A percentile compares a stretch with the other conserved stretches of the same genome.
Evolutionary conservation across 2,113 vertebrate genomes (phyloP).

Genomic region (Colinus virginianus): DNA sequence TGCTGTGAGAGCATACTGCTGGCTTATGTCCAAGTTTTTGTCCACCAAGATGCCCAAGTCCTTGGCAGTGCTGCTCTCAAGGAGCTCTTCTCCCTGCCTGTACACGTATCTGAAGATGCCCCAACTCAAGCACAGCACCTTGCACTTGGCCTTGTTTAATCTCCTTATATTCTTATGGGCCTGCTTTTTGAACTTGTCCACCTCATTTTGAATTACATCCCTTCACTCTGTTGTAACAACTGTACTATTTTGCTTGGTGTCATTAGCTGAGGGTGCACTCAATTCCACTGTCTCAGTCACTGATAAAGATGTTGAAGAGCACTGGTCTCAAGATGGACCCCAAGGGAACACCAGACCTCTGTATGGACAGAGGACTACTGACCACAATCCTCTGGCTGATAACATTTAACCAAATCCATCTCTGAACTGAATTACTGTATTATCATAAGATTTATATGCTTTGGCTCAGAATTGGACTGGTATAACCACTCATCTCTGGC

Average conservation of each 20-base stretch:
- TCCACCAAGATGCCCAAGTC: background rate
- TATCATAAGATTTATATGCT: background rate
- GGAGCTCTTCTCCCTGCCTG: background rate
- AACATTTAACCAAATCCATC: background rate
- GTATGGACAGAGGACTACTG: background rate
- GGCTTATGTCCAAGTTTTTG: background rate
- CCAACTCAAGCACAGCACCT: background rate
- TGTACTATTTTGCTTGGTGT: background rate
- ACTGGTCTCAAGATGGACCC: background rate
- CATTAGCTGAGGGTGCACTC: background rate
- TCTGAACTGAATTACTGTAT: background rate
- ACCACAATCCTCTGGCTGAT: background rate
- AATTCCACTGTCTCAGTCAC: background rate
- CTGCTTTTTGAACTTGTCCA: background rate
- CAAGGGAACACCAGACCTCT: background rate
- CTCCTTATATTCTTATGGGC: background rate
- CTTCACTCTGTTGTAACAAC: background rate
- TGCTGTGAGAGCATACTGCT: background rate
- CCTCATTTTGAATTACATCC: background rate
- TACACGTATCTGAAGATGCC: background rate
- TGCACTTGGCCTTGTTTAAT: background rate
- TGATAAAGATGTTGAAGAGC: background rate
- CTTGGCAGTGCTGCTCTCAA: background rate
- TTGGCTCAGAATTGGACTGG: background rate
- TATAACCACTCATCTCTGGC: background rate